Evolutionary conservation across 1,140 invertebrate species (phyloP), one percentile per base, ranked within the genome.

Genomic region (Halotydeus destructor): DNA sequence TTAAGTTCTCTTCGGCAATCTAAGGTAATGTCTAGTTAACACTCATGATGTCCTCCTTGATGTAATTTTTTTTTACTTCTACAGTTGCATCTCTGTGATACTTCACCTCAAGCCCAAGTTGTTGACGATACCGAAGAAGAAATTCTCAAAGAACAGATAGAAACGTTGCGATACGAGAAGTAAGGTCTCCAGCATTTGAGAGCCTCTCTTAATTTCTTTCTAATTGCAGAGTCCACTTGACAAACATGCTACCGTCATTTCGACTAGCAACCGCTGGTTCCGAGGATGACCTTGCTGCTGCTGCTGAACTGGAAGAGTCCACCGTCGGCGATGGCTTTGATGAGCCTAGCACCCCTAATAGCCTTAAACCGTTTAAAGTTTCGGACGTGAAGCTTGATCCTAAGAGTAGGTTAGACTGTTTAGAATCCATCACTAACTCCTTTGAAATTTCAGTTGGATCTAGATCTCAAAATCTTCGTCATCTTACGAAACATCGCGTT

Each of bases 251-350:
- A 48, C 78, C 80, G 1, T 74, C 74, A 46, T 49, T 50, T 27
- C 22, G 41, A 16, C 62, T 85, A 35, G 71, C 72, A 4, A 65
- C 78, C 45, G 72, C 76, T 14, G 77, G 76, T 37, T 82, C 78
- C 3, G 81, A 85, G 60, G 79, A 84, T 55, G 81, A 85, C 55
- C 58, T 75, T n/a, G n/a, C n/a, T n/a, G n/a, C n/a, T n/a, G n/a
- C n/a, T n/a, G n/a, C n/a, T n/a, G n/a, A n/a, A n/a, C n/a, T n/a
- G n/a, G n/a, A n/a, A n/a, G n/a, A n/a, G n/a, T n/a, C n/a, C n/a
- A n/a, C n/a, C n/a, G n/a, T n/a, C n/a, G n/a, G n/a, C n/a, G n/a
- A n/a, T n/a, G n/a, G n/a, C n/a, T n/a, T n/a, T n/a, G n/a, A n/a
- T n/a, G n/a, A n/a, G n/a, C n/a, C n/a, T n/a, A n/a, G n/a, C n/a